Conservation (phyloP, 2,113 vertebrate genomes). For the Balaeniceps rex region DNA sequence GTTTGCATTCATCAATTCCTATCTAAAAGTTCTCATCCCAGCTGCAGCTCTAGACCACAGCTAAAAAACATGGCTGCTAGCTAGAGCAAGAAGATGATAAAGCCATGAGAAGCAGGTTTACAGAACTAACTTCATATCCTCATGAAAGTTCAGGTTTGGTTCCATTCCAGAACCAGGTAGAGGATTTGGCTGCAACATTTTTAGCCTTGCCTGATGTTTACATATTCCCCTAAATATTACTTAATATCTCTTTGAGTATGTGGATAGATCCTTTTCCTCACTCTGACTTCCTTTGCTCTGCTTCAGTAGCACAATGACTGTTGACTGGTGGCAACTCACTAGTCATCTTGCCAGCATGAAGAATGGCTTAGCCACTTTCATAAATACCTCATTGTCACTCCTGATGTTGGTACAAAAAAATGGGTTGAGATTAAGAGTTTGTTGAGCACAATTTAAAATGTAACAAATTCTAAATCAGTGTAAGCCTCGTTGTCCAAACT, state of each 20-base stretch:
- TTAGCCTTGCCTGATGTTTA: background rate
- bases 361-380: background rate
- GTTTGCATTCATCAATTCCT: background rate
- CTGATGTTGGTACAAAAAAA: background rate
- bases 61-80: background rate
- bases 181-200: background rate
- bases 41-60: background rate
- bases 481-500: background rate
- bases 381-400: background rate
- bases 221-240: background rate
- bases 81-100: background rate
- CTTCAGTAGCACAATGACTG: background rate
- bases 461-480: background rate
- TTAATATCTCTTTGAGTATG: background rate
- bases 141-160: background rate
- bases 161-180: background rate
- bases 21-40: background rate
- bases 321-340: background rate
- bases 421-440: background rate
- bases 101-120: background rate
- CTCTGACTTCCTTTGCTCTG: background rate
- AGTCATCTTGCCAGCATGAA: background rate
- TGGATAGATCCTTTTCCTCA: background rate
- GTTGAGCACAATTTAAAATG: background rate
- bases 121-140: background rate